These are phyloP conservation scores for Sinonovacula constricta DNA, from an alignment of 1,140 invertebrate genomes.

Conservation along the genomic window DNA sequence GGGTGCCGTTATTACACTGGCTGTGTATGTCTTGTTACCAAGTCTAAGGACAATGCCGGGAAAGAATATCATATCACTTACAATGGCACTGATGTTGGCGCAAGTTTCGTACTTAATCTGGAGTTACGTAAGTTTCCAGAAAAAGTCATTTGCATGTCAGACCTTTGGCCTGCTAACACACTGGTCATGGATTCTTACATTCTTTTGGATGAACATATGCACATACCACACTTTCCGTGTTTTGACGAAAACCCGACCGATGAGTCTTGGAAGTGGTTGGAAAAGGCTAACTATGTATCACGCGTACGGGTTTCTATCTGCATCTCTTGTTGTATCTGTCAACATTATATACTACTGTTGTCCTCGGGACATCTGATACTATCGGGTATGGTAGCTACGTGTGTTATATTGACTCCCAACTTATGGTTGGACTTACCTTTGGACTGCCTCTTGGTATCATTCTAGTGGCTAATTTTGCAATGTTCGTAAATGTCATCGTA, in stretches of 20 bases:
- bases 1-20: background rate
- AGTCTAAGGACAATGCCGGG: constrained; percentile 12
- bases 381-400: constrained; percentile 29
- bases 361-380: background rate
- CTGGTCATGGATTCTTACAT: constrained; percentile 12
- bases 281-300: constrained; percentile 8
- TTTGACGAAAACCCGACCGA: background rate
- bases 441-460: constrained; percentile 4
- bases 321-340: background rate
- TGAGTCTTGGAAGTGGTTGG: background rate
- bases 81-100: background rate
- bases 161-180: constrained; percentile 15
- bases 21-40: constrained; percentile 1
- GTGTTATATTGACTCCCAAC: constrained; percentile 27
- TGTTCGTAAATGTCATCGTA: background rate
- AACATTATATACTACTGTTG: constrained; percentile 1
- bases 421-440: constrained; percentile 7
- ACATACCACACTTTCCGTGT: constrained; percentile 35
- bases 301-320: background rate
- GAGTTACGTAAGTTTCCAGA: background rate
- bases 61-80: constrained; percentile 16
- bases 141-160: background rate
- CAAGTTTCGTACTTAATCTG: constrained; percentile 5
- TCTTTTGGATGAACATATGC: constrained; percentile 44
- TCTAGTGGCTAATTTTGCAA: background rate